Conservation (phyloP, 2,888 invertebrate genomes). For the Bombylius discolor region DNA sequence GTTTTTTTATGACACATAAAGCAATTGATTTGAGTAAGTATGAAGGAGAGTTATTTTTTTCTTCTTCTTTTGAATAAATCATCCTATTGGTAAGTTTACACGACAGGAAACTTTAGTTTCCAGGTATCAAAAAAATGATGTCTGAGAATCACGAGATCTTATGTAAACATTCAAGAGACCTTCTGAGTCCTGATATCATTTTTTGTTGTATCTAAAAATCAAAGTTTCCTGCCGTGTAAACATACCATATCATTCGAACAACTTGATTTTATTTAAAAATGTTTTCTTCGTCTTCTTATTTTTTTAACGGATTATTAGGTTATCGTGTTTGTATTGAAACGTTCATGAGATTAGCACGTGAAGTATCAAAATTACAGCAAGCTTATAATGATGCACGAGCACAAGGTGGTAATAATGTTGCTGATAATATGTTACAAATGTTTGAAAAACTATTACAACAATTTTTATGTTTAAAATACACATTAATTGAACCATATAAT, state of each 20-base stretch:
- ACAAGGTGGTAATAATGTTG: slow-evolving; percentile 47
- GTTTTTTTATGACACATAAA: slow-evolving; percentile 82
- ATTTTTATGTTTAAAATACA: slow-evolving; percentile 58
- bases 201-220: too few relatives aligned
- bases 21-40: slow-evolving; percentile 59
- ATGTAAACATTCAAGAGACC: too few relatives aligned
- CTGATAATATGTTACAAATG: slow-evolving; percentile 48
- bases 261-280: neutral
- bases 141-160: too few relatives aligned
- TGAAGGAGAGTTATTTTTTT: neutral
- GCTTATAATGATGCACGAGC: slow-evolving; percentile 54
- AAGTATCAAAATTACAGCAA: slow-evolving; percentile 59
- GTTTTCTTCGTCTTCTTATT: neutral
- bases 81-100: too few relatives aligned
- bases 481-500: slow-evolving; percentile 61
- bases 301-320: slow-evolving; percentile 30
- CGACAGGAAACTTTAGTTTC: too few relatives aligned
- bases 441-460: slow-evolving; percentile 51
- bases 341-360: slow-evolving; percentile 50
- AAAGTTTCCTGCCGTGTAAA: too few relatives aligned
- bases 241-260: neutral
- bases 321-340: slow-evolving; percentile 56
- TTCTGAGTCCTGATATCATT: too few relatives aligned
- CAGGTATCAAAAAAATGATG: too few relatives aligned
- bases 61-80: too few relatives aligned